Base-by-base conservation (phyloP, 2,113 vertebrate species). In the Forbesichthys agassizii region DNA sequence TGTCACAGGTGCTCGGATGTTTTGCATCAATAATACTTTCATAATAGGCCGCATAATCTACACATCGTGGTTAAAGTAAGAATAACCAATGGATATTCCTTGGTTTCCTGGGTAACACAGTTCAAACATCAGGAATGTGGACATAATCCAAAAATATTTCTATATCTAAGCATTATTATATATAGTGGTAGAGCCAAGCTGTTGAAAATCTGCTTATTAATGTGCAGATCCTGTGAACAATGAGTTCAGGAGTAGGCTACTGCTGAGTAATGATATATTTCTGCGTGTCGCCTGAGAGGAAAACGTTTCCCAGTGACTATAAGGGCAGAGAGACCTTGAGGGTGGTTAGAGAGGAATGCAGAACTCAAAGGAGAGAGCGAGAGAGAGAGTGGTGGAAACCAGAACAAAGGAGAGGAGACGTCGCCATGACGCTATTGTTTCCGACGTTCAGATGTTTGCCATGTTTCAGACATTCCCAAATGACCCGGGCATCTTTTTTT, bases 41-140 rank as follows among this genome's bases (percentile, higher is more conserved):
- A 27, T 27, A 27, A 27, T 27, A 27, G 27, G 27, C 27, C 2
- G 0, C 5, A 11, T 0, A 20, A 66, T 64, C 46, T n/a, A 9
- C 68, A 51, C 9, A 27, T 57, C 9, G 3, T 9, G 13, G 42
- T 55, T 76, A 77, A 76, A 54, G n/a, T 27, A 27, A 27, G 56
- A 70, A 47, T 42, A 68, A 66, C 14, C 27, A 58, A 61, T 33
- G 72, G 78, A 75, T 80, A 72, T 80, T 66, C 64, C 36, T 12
- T 56, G 54, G 68, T 79, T 55, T 86, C 70, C 47, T 3, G 27
- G 1, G 64, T 47, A 66, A 76, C 64, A 52, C 52, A 71, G 68
- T 57, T 75, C 61, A 48, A 9, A 60, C 71, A 57, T 71, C 9
- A 46, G 73, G 47, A 53, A 48, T 51, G 67, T 46, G 70, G 52